These are phyloP conservation scores for Propithecus perrieri DNA, from an alignment of 2,797 vertebrate genomes.

Conservation along the genomic window DNA sequence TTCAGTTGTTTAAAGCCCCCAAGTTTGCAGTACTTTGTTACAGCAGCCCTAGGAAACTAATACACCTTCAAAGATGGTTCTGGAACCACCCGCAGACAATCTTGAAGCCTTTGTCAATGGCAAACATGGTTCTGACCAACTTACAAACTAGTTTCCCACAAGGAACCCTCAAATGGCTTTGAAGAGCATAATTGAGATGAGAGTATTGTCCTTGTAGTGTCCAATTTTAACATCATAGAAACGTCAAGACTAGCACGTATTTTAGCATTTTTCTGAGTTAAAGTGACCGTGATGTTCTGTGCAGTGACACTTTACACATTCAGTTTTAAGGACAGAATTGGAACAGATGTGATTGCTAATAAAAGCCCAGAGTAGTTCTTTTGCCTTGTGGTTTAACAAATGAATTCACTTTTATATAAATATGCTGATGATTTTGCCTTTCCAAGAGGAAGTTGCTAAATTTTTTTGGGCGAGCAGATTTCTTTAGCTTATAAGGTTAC, in stretches of 20 bases:
- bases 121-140: background rate
- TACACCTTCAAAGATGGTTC: background rate
- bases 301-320: conserved; percentile 15
- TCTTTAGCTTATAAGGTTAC: conserved; percentile 30
- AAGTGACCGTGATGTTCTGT: background rate
- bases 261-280: background rate
- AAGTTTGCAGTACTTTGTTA: background rate
- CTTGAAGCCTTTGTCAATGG: background rate
- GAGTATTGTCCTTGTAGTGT: background rate
- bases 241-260: background rate
- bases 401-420: conserved; percentile 33
- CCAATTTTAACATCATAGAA: background rate
- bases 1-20: conserved; percentile 19
- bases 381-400: conserved; percentile 16
- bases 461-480: conserved; percentile 22
- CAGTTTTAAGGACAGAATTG: conserved; percentile 36
- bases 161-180: background rate
- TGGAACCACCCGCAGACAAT: background rate
- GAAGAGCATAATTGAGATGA: background rate
- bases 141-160: background rate
- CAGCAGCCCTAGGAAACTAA: background rate
- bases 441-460: background rate
- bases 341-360: conserved; percentile 48
- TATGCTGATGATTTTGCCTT: conserved; percentile 24
- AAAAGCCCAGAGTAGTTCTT: background rate